Evolutionary conservation across 2,888 invertebrate species (phyloP), one percentile per base, ranked within the genome.

Genomic region (Tyria jacobaeae): DNA sequence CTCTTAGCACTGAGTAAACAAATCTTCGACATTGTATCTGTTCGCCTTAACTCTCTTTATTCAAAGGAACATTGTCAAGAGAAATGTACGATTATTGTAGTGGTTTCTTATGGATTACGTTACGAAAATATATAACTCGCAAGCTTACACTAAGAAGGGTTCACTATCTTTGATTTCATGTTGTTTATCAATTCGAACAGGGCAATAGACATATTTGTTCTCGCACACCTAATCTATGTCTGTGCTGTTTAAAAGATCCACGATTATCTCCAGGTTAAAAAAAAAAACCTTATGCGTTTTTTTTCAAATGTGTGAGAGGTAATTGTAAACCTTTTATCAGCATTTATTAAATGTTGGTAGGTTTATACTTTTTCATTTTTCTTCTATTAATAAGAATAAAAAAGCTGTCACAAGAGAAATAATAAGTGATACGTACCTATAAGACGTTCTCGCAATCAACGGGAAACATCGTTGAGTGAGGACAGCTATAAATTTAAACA

Each of bases 41-140:
- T 88, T 88, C 84, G 88, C 88, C 85, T 89, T 91, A 91, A 91
- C 90, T 91, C 89, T 90, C 88, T 89, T 89, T 92, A 92, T 91
- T 91, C 89, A 91, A 91, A 91, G 91, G 89, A 91, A 91, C 90
- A 87, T 91, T 91, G 92, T 92, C 92, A 91, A 91, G 91, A 89
- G 89, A 90, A 90, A 92, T 87, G 88, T 92, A 92, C 90, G 91
- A 92, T 92, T 92, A 92, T 91, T 91, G 90, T 90, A 82, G 86
- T 79, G 86, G 85, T 91, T 84, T 89, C 90, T 90, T 90, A 89
- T 90, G 92, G 91, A 91, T 91, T 89, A 89, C 90, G 87, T 90
- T 91, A 89, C 90, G 85, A 91, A 91, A 90, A 89, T 89, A 88
- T 88, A 91, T 88, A 90, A 88, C 87, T 90, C 89, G 86, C 81